Evolutionary conservation across 2,888 invertebrate genomes (phyloP).

Genomic region (Carcina quercana): DNA sequence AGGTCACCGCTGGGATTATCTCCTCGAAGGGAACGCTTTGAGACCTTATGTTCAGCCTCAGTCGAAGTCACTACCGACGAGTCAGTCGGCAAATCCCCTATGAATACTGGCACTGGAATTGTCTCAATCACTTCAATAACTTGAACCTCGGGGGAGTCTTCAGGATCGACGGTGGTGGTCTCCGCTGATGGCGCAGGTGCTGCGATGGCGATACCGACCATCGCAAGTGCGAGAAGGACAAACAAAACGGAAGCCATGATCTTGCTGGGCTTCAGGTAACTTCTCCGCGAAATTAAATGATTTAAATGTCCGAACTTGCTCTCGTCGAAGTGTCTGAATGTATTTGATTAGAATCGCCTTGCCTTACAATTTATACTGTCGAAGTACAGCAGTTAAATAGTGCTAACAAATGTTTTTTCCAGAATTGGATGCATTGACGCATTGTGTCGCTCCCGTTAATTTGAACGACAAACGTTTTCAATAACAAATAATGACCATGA

Average conservation of each 20-base stretch:
- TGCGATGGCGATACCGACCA: conserved; percentile 31
- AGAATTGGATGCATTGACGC: conserved; percentile 57
- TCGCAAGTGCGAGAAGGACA: conserved; percentile 42
- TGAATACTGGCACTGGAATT: conserved; percentile 36
- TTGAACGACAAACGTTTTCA: conserved; percentile 46
- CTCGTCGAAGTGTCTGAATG: conserved; percentile 25
- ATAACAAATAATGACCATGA: conserved; percentile 66
- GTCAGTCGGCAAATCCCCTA: conserved; percentile 27
- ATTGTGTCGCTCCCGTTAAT: conserved; percentile 41
- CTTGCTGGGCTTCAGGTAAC: conserved; percentile 35
- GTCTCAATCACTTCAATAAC: conserved; percentile 41
- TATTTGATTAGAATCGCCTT: conserved; percentile 19
- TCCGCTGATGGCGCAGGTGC: conserved; percentile 34
- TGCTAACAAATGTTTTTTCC: conserved; percentile 55
- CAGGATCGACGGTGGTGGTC: conserved; percentile 28
- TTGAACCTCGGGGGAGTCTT: conserved; percentile 31
- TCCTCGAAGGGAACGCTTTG: conserved; percentile 48
- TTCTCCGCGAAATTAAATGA: conserved; percentile 36
- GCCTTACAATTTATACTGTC: conserved; percentile 47
- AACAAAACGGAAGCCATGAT: conserved; percentile 46
- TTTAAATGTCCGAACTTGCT: conserved; percentile 27
- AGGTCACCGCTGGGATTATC: conserved; percentile 53
- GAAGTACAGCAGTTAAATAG: conserved; percentile 25
- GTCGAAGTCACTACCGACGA: conserved; percentile 15
- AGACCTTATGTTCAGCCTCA: conserved; percentile 37